Evolutionary conservation across 1,140 invertebrate genomes (phyloP).

Genomic region (Apis dorsata): DNA sequence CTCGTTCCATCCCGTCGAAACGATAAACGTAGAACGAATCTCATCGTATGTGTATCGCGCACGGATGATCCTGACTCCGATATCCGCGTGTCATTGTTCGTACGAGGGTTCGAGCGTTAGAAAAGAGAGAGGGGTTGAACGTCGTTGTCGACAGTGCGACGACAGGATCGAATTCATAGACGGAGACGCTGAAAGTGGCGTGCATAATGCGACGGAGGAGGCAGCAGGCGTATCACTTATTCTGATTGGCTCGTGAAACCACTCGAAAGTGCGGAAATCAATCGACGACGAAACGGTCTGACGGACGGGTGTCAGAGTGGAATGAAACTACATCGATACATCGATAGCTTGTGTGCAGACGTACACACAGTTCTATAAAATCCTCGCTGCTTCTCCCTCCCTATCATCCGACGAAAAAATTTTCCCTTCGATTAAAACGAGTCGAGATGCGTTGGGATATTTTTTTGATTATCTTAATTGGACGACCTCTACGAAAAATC

Average conservation of each 20-base stretch:
- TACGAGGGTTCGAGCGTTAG: conserved; percentile 38
- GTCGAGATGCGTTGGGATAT: neutral
- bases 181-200: conserved; percentile 2
- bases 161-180: conserved; percentile 2
- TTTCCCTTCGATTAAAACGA: neutral
- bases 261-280: conserved; percentile 46
- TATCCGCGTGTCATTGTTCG: conserved; percentile 48
- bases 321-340: conserved; percentile 47
- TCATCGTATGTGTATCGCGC: conserved; percentile 40
- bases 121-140: conserved; percentile 10
- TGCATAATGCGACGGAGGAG: conserved; percentile 44
- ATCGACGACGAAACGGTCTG: conserved; percentile 37
- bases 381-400: neutral
- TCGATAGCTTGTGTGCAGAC: conserved; percentile 35
- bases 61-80: conserved; percentile 34
- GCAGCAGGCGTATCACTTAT: conserved; percentile 63
- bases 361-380: conserved; percentile 3
- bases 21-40: conserved; percentile 10
- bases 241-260: conserved; percentile 64
- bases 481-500: neutral
- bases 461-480: neutral
- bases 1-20: conserved; percentile 17
- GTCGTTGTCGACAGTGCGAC: neutral
- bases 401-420: neutral
- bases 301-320: conserved; percentile 13